These are phyloP conservation scores for Eupleurogrammus muticus DNA, from an alignment of 2,797 vertebrate species.

Conservation along the genomic window DNA sequence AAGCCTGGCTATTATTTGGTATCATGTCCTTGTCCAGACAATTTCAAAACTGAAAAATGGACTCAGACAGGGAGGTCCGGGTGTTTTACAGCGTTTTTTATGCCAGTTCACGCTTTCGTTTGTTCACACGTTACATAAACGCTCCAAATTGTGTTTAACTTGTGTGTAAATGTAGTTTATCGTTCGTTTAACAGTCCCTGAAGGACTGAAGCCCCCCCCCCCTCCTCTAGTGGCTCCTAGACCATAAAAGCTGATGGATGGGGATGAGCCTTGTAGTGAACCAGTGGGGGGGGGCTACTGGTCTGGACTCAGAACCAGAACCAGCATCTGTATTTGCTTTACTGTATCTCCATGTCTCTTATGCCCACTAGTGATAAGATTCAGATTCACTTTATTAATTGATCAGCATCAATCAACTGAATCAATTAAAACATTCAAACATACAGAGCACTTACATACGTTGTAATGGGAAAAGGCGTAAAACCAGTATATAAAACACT, in stretches of 20 bases:
- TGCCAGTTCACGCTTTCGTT: slow-evolving; percentile 5
- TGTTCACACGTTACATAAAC: slow-evolving; percentile 25
- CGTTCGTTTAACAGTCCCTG: slow-evolving; percentile 34
- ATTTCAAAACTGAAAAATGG: too few relatives aligned
- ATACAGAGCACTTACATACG: too few relatives aligned
- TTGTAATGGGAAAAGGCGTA: too few relatives aligned
- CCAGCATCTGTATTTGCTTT: slow-evolving; percentile 14
- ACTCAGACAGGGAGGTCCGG: neutral
- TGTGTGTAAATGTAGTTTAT: slow-evolving; percentile 48
- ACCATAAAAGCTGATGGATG: slow-evolving; percentile 74
- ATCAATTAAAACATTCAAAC: too few relatives aligned
- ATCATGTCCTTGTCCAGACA: too few relatives aligned
- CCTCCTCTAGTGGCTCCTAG: slow-evolving; percentile 37
- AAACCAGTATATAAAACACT: too few relatives aligned
- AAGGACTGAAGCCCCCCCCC: slow-evolving; percentile 33
- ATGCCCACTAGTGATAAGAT: neutral
- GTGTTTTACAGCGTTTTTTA: neutral
- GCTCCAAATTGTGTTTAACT: slow-evolving; percentile 13
- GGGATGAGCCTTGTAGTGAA: slow-evolving; percentile 49
- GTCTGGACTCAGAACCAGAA: slow-evolving; percentile 20
- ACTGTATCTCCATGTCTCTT: neutral
- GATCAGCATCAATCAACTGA: too few relatives aligned
- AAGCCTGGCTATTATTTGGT: too few relatives aligned
- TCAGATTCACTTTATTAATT: too few relatives aligned
- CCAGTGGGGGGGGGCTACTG: slow-evolving; percentile 41